These are phyloP conservation scores for Phyto melanocephala DNA, from an alignment of 2,888 invertebrate genomes.

Conservation along the genomic window DNA sequence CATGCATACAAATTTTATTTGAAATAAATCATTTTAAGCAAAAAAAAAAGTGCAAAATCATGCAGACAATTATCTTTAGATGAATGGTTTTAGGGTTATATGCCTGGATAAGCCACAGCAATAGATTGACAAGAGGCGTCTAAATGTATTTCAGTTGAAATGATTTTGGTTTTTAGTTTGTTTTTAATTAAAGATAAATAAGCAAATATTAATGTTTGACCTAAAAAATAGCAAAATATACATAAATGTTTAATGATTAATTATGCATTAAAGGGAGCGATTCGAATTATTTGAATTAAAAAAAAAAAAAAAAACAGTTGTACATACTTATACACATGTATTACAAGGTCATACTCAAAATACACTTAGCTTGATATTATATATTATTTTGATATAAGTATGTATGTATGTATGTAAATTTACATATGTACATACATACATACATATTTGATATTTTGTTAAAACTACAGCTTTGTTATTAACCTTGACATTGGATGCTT, in stretches of 20 bases:
- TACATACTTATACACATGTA: too few relatives aligned
- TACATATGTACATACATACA: too few relatives aligned
- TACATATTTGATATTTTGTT: too few relatives aligned
- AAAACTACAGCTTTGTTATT: neutral
- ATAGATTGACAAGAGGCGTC: neutral
- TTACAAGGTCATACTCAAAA: neutral
- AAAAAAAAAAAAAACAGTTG: too few relatives aligned
- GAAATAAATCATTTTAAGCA: neutral
- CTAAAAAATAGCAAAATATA: neutral
- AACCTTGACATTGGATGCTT: conserved; percentile 12
- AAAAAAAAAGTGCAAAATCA: conserved; percentile 50
- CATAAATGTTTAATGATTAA: neutral
- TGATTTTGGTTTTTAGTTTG: neutral
- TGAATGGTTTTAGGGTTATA: neutral
- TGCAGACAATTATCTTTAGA: conserved; percentile 6
- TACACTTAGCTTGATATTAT: too few relatives aligned
- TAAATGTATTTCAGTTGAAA: neutral
- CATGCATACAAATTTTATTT: too few relatives aligned
- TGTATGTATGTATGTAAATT: too few relatives aligned
- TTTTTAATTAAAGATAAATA: neutral
- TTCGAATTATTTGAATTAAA: too few relatives aligned
- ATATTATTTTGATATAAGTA: too few relatives aligned
- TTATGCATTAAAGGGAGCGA: neutral
- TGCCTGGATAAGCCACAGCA: neutral
- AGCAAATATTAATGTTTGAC: conserved; percentile 21